Evolutionary conservation across 2,113 vertebrate species (phyloP), one percentile per base, ranked within the genome.

Genomic region (Ceyx margarethae): DNA sequence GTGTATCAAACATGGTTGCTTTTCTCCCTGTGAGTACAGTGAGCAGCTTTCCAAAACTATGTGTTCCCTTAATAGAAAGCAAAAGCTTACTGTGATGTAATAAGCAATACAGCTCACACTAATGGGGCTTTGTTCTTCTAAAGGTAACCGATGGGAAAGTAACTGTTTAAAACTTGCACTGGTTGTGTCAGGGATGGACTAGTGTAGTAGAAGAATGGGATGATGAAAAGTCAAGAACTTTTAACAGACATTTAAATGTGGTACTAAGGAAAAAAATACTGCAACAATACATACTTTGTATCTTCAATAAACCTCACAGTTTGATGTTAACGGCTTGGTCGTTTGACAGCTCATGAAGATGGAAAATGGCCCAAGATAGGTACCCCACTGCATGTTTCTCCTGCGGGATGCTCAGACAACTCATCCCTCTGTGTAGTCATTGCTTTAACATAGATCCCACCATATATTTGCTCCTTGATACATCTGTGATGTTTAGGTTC

Each of bases 271-370:
- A 46, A 65, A 68, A 77, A 71, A 58, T 15, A 31, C 5, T 69
- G 42, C 20, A 74, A 4, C 2, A 1, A 9, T 45, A 29, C 0
- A 0, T 21, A 12, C 14, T 53, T 53, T 50, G 6, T 58, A 2
- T 50, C 74, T 90, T 65, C 22, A 68, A 0, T 28, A 58, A 58
- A 58, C 5, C 5, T 90, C 48, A 20, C 15, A 50, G 33, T 76
- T 50, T n/a, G 35, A n/a, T 1, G 1, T 62, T 87, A 81, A n/a
- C 23, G 21, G 15, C 43, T 67, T 81, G 8, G 19, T 66, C 69
- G 58, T 66, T 82, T 92, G 58, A 69, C 51, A 67, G 58, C 62
- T 87, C 58, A 11, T 62, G 23, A 57, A 76, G 33, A 43, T 81
- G 64, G 73, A 76, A 87, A 78, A 31, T 51, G 19, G 19, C 28